phyloP scores from a whole-genome alignment of 2,113 vertebrate species.

The Triplophysa tibetana region DNA sequence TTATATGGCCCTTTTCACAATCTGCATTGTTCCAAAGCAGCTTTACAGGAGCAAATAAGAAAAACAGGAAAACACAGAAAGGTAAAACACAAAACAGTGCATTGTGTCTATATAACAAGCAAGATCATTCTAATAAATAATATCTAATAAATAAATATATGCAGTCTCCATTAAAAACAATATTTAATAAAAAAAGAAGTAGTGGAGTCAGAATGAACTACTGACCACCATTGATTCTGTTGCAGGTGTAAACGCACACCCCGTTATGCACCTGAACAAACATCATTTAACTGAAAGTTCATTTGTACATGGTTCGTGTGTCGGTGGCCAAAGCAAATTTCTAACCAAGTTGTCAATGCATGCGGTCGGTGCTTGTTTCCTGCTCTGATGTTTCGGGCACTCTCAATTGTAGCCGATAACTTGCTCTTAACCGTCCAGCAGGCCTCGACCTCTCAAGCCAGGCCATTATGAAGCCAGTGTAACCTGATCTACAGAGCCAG shows the following conservation, averaged over 20 bases:
- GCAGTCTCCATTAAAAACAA: no score
- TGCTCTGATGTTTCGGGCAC: slow-evolving; percentile 31
- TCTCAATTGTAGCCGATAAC: slow-evolving; percentile 54
- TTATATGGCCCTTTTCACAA: no score
- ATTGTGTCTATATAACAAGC: no score
- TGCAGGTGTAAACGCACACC: not conserved
- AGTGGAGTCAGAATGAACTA: not conserved
- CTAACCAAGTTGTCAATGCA: not conserved
- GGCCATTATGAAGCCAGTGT: slow-evolving; percentile 70
- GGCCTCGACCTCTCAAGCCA: slow-evolving; percentile 64
- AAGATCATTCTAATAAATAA: no score
- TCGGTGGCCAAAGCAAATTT: slow-evolving; percentile 29
- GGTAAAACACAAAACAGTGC: no score
- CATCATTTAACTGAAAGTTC: slow-evolving; percentile 24
- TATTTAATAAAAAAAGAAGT: not conserved
- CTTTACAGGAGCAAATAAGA: no score
- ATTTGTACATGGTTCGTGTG: slow-evolving; percentile 9
- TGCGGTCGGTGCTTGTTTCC: slow-evolving; percentile 47
- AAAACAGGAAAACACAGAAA: no score
- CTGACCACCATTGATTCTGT: not conserved
- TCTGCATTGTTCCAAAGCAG: no score
- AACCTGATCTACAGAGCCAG: slow-evolving; percentile 74
- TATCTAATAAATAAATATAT: no score
- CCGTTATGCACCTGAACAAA: slow-evolving; percentile 32
- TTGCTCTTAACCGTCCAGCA: slow-evolving; percentile 63